Evolutionary conservation across 2,797 vertebrate genomes (phyloP).

Genomic region (Enteromius paludinosus): DNA sequence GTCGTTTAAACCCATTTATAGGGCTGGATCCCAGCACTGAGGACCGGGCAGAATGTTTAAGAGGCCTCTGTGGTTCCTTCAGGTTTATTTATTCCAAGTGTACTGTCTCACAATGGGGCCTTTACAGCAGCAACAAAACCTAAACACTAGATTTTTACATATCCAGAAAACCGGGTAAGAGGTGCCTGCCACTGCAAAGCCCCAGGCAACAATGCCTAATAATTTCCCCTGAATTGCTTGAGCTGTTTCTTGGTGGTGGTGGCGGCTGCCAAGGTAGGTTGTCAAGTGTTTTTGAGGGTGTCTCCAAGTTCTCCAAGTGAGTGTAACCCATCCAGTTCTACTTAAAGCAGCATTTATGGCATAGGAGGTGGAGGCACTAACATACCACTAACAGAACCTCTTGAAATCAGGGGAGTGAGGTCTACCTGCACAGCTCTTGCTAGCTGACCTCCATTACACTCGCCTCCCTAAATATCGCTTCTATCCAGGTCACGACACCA

Average conservation of each 20-base stretch:
- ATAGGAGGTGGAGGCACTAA: not conserved
- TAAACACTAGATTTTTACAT: conserved; percentile 16
- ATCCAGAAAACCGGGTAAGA: not conserved
- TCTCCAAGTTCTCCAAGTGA: not conserved
- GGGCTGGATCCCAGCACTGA: conserved; percentile 71
- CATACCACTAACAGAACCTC: not conserved
- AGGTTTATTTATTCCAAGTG: conserved; percentile 73
- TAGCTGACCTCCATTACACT: not conserved
- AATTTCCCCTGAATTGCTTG: not conserved
- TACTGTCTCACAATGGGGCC: conserved; percentile 74
- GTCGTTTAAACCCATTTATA: conserved; percentile 83
- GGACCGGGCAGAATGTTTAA: conserved; percentile 62
- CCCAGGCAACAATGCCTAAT: not conserved
- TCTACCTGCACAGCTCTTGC: not conserved
- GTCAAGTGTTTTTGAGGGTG: not conserved
- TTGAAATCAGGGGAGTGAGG: not conserved
- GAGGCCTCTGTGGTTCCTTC: conserved; percentile 37
- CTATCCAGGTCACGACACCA: not conserved
- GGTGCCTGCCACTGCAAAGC: not conserved
- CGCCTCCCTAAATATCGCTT: no score
- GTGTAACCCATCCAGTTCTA: not conserved
- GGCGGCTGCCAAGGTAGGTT: not conserved
- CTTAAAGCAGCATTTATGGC: not conserved
- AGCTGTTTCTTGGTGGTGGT: not conserved
- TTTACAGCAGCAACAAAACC: conserved; percentile 67